phyloP scores from a whole-genome alignment of 2,797 vertebrate genomes.

The Glyptemys insculpta region DNA sequence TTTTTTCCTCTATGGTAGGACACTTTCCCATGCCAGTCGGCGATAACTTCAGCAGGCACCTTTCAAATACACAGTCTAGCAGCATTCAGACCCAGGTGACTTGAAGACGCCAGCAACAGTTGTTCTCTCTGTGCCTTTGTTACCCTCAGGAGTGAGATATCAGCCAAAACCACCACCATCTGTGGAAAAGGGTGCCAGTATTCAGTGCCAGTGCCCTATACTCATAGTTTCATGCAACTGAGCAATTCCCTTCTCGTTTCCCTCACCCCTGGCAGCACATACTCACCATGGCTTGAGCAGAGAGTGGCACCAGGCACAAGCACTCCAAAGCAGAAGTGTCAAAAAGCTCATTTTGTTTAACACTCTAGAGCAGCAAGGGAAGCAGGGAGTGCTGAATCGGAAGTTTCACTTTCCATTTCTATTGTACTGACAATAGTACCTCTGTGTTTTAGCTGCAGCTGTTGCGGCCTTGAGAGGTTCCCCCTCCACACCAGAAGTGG shows the following conservation, averaged over 20 bases:
- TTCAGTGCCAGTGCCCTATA: neutral
- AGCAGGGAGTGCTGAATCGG: neutral
- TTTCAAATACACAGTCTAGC: neutral
- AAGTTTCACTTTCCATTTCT: neutral
- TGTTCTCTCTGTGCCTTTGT: neutral
- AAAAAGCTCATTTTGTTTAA: neutral
- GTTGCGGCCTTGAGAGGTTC: neutral
- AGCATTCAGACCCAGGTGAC: neutral
- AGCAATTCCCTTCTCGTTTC: neutral
- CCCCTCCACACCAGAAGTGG: neutral
- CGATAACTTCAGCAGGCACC: neutral
- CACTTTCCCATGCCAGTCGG: neutral
- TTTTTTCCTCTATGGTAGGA: neutral
- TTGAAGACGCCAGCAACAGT: neutral
- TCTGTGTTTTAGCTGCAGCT: neutral
- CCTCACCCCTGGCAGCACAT: neutral
- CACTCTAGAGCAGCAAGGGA: neutral
- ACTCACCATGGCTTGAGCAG: neutral
- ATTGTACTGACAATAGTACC: neutral
- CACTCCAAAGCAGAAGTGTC: neutral
- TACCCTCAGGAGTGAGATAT: neutral
- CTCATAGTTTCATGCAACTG: neutral
- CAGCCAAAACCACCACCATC: neutral
- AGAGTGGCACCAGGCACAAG: neutral
- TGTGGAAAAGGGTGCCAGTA: neutral